Evolutionary conservation across 2,113 vertebrate species (phyloP).

Genomic region (Heterotis niloticus): DNA sequence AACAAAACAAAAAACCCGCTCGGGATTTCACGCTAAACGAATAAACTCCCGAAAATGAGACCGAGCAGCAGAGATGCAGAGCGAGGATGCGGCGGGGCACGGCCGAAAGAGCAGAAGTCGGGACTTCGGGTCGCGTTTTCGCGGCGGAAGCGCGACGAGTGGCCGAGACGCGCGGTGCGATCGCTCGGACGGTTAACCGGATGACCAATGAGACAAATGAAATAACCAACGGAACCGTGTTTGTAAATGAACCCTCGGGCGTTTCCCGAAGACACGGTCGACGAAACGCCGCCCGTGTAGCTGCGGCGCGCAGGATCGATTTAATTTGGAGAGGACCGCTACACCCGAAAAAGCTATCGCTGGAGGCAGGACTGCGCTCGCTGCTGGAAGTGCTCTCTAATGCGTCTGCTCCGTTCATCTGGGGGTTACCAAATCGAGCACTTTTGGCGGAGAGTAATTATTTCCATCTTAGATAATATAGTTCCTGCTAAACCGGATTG

Average conservation of each 20-base stretch:
- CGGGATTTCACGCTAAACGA: no score
- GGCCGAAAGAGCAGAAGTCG: neutral
- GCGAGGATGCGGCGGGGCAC: neutral
- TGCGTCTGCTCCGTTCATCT: slow-evolving; percentile 3
- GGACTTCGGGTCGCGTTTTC: neutral
- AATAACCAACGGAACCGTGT: neutral
- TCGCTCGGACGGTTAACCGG: neutral
- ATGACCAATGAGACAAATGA: slow-evolving; percentile 6
- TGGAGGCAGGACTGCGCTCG: neutral
- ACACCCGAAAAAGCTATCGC: slow-evolving; percentile 1
- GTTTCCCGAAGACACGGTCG: neutral
- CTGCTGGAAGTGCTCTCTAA: neutral
- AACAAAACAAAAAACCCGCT: no score
- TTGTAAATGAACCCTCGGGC: slow-evolving; percentile 4
- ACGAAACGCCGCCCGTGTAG: neutral
- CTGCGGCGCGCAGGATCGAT: slow-evolving; percentile 2
- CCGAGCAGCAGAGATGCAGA: neutral
- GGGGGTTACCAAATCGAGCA: slow-evolving; percentile 13
- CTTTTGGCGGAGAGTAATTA: slow-evolving; percentile 17
- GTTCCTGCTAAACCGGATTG: neutral
- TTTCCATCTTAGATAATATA: slow-evolving; percentile 20
- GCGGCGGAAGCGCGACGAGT: neutral
- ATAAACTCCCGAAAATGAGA: slow-evolving; percentile 6
- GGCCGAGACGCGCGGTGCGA: neutral
- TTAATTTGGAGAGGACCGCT: slow-evolving; percentile 15